Evolutionary conservation across 2,113 vertebrate species (phyloP).

Genomic region (Suncus etruscus): DNA sequence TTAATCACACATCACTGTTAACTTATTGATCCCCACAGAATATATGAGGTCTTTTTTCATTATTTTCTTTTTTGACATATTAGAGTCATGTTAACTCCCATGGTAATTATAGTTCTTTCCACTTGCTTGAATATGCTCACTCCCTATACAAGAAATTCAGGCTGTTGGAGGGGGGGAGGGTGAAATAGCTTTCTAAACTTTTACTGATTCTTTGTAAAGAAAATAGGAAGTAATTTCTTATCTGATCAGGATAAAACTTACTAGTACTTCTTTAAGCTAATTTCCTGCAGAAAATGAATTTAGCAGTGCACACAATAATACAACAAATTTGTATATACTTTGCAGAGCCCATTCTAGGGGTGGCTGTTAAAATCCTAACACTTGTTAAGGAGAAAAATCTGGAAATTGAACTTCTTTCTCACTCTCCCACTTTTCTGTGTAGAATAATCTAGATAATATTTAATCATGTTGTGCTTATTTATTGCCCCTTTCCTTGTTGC

Average conservation of each 20-base stretch:
- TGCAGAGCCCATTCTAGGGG: not conserved
- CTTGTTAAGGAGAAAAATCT: not conserved
- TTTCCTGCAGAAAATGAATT: slow-evolving; percentile 36
- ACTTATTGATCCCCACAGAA: not conserved
- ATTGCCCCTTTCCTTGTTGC: not conserved
- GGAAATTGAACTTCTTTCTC: not conserved
- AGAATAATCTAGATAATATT: not conserved
- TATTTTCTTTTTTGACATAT: not conserved
- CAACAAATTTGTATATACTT: not conserved
- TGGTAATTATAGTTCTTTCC: slow-evolving; percentile 11
- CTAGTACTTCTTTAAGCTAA: not conserved
- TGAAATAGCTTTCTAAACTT: slow-evolving; percentile 39
- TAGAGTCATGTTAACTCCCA: not conserved
- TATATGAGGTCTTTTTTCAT: not conserved
- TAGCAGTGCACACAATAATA: not conserved
- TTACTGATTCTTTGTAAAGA: not conserved
- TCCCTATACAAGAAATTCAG: slow-evolving; percentile 49
- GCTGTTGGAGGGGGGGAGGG: not conserved
- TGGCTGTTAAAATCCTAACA: not conserved
- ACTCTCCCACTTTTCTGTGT: not conserved
- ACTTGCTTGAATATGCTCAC: not conserved
- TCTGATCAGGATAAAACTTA: slow-evolving; percentile 37
- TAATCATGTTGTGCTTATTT: not conserved
- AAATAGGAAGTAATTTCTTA: not conserved
- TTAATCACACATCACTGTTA: not conserved